Percentiles rank a stretch among this genome's conserved stretches.
Conservation (phyloP, 2,113 vertebrate species). For the Illadopsis cleaveri region DNA sequence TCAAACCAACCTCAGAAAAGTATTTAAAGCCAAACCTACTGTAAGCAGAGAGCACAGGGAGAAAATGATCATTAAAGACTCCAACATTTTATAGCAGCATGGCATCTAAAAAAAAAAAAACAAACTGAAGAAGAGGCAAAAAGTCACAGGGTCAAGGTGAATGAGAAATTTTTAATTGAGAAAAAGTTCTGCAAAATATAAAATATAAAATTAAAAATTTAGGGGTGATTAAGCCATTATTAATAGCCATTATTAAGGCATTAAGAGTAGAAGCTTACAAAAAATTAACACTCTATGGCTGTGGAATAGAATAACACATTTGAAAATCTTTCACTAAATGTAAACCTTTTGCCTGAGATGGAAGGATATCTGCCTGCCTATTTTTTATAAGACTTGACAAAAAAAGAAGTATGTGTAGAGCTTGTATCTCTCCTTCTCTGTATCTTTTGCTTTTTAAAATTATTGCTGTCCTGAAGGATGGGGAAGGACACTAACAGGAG, state of each 20-base stretch:
- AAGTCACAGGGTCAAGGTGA: constrained; percentile 28
- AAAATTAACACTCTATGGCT: not conserved
- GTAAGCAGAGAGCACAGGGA: not conserved
- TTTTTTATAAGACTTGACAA: not conserved
- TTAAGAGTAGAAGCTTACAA: not conserved
- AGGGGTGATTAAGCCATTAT: not conserved
- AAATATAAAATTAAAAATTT: not conserved
- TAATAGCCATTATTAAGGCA: too few relatives aligned
- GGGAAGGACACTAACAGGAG: not conserved
- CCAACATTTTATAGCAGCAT: not conserved
- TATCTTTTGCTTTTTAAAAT: not conserved
- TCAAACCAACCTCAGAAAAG: not conserved
- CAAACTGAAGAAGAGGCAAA: not conserved
- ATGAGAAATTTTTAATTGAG: not conserved
- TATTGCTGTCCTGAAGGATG: not conserved
- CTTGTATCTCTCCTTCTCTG: not conserved
- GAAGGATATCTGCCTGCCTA: not conserved
- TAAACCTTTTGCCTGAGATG: not conserved
- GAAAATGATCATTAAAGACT: not conserved
- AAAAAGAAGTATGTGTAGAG: not conserved
- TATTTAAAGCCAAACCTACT: not conserved
- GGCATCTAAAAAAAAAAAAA: not conserved
- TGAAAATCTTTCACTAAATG: not conserved
- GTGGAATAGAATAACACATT: not conserved
- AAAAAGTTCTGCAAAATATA: not conserved